Evolutionary conservation across 2,888 invertebrate genomes (phyloP).

Genomic region (Chrysolina haemoptera): DNA sequence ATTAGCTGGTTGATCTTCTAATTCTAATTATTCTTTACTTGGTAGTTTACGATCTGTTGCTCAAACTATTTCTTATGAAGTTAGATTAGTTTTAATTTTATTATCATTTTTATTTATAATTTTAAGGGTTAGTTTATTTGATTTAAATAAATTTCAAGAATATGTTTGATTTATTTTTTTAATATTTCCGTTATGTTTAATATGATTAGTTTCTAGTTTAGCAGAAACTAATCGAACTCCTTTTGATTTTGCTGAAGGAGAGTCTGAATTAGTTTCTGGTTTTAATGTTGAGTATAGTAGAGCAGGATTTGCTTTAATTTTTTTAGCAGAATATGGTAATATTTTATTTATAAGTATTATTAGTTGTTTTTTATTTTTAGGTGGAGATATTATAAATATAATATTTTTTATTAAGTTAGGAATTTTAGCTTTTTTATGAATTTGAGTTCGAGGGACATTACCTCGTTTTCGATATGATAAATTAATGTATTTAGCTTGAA

Average conservation of each 20-base stretch:
- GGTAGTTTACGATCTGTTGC: conserved; percentile 79
- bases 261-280: conserved; percentile 84
- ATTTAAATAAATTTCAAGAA: conserved; percentile 71
- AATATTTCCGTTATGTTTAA: conserved; percentile 73
- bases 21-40: conserved; percentile 82
- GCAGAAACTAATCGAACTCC: conserved; percentile 83
- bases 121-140: conserved; percentile 72
- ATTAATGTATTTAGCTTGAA: conserved; percentile 80
- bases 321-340: conserved; percentile 80
- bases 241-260: conserved; percentile 86
- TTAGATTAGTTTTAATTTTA: conserved; percentile 79
- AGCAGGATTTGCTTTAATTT: conserved; percentile 81
- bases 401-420: conserved; percentile 73
- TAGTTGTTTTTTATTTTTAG: conserved; percentile 75
- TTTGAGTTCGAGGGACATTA: conserved; percentile 78
- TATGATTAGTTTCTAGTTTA: conserved; percentile 76
- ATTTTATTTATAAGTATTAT: conserved; percentile 80
- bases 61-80: conserved; percentile 85
- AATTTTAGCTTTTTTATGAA: conserved; percentile 75
- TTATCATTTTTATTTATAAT: conserved; percentile 75
- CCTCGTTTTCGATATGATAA: conserved; percentile 85
- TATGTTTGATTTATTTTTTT: conserved; percentile 73
- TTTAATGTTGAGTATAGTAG: conserved; percentile 86
- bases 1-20: conserved; percentile 79
- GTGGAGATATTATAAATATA: conserved; percentile 69